Conservation (phyloP, 1,140 invertebrate species). For the Cydia strobilella region DNA sequence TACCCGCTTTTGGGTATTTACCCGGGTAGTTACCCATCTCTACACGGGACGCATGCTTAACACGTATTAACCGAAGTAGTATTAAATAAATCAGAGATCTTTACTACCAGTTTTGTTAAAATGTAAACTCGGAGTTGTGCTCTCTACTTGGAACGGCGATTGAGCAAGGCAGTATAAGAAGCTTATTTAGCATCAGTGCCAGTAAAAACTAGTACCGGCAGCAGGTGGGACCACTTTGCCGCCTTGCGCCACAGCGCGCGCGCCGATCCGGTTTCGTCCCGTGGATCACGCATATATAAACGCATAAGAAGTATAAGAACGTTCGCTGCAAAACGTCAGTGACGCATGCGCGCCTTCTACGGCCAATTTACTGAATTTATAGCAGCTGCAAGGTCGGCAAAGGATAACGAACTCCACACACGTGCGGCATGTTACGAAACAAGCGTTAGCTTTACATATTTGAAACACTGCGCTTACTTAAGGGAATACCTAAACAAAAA, state of each 20-base stretch:
- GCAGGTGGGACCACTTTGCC: conserved; percentile 69
- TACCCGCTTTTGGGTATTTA: too few relatives aligned
- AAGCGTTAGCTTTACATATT: conserved; percentile 37
- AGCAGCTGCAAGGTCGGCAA: conserved; percentile 70
- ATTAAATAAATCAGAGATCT: background rate
- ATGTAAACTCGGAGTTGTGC: background rate
- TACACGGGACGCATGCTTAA: too few relatives aligned
- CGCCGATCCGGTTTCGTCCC: conserved; percentile 59
- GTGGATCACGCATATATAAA: conserved; percentile 42
- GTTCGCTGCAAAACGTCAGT: conserved; percentile 53
- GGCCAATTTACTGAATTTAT: conserved; percentile 72
- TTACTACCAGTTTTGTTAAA: background rate
- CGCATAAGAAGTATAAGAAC: conserved; percentile 43
- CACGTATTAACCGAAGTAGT: too few relatives aligned
- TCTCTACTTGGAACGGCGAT: conserved; percentile 1
- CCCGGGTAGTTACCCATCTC: too few relatives aligned
- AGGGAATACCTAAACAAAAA: conserved; percentile 8
- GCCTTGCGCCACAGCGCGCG: conserved; percentile 52
- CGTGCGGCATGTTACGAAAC: conserved; percentile 51
- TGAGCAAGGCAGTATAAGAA: conserved; percentile 42
- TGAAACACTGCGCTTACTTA: conserved; percentile 16
- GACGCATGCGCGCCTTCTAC: conserved; percentile 64
- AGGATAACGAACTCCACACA: conserved; percentile 69
- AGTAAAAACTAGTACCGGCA: conserved; percentile 68
- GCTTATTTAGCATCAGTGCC: conserved; percentile 24